Evolutionary conservation across 2,888 invertebrate genomes (phyloP), one percentile per base, ranked within the genome.

Genomic region (Apocheima hispidaria): DNA sequence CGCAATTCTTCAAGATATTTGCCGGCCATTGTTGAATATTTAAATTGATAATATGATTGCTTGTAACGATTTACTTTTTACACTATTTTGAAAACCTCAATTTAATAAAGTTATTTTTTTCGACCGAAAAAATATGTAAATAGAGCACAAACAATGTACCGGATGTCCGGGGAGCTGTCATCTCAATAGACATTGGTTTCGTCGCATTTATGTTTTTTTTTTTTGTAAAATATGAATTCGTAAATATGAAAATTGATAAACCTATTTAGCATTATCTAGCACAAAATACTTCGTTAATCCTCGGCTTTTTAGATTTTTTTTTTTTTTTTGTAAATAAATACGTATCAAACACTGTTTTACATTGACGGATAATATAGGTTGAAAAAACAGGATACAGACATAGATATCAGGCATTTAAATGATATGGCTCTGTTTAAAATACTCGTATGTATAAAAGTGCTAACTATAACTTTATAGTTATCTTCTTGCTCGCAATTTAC

Each of bases 301-400:
- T 44, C 26, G 30, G 12, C 20, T 30, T 28, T 43, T 46, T 18
- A 30, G 12, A 30, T 30, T 18, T 30, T 30, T 12, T 46, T 18
- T 46, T 41, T 30, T 30, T 6, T 46, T 30, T 30, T 40, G 9
- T 38, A 35, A 35, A 7, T 35, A 35, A n/a, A n/a, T 14, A 16
- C n/a, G 14, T 35, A 46, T 30, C 10, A 20, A 10, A 20, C 30
- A 20, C 5, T 35, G 54, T 41, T 52, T 44, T 26, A 10, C 26
- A n/a, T 20, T 51, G 20, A 40, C 40, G 40, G 51, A 51, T 51
- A 18, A 21, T 20, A 28, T 26, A 21, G n/a, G 20, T 16, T 28
- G n/a, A 18, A n/a, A n/a, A n/a, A n/a, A 40, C 51, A 26, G 51
- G 30, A 51, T 40, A 40, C 40, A 20, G n/a, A 21, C 33, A 10